These are phyloP conservation scores for Neelides sp. DNA, from an alignment of 1,140 invertebrate species.

Conservation along the genomic window DNA sequence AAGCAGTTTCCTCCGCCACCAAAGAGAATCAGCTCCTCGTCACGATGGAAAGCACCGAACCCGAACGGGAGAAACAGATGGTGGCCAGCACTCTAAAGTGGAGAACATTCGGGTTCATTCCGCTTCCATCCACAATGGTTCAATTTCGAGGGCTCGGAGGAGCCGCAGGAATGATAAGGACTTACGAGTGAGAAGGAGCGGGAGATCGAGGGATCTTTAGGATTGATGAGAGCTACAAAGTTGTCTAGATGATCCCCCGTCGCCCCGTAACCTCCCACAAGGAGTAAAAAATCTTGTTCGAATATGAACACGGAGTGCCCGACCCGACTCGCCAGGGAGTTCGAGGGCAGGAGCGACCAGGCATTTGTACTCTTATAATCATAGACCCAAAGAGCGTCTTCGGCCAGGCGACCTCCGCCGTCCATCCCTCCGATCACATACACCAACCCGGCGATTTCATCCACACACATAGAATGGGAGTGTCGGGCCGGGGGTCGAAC, in stretches of 20 bases:
- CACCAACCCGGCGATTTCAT: conserved; percentile 7
- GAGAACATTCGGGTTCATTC: too few relatives aligned
- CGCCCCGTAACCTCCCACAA: conserved; percentile 29
- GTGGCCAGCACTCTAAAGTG: too few relatives aligned
- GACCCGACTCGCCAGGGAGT: conserved; percentile 13
- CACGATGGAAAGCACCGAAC: conserved; percentile 8
- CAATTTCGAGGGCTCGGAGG: too few relatives aligned
- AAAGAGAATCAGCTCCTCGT: conserved; percentile 11
- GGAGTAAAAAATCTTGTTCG: conserved; percentile 14
- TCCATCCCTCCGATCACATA: conserved; percentile 25
- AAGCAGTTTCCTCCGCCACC: conserved; percentile 30
- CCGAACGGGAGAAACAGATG: conserved; percentile 28
- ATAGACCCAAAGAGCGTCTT: conserved; percentile 3
- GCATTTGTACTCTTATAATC: too few relatives aligned
- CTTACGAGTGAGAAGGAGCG: too few relatives aligned
- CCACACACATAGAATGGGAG: conserved; percentile 20
- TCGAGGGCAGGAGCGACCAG: conserved; percentile 9
- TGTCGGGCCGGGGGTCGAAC: conserved; percentile 17
- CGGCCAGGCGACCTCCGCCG: conserved; percentile 3
- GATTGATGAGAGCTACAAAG: too few relatives aligned
- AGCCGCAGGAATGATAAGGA: too few relatives aligned
- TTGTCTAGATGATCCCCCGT: too few relatives aligned
- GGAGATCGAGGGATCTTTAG: too few relatives aligned
- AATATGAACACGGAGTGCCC: conserved; percentile 16
- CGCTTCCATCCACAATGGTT: too few relatives aligned